A percentile compares a stretch with the other conserved stretches of the same genome.
These are phyloP conservation scores for Silvanus unidentatus DNA, from an alignment of 2,888 invertebrate genomes.

Conservation along the genomic window DNA sequence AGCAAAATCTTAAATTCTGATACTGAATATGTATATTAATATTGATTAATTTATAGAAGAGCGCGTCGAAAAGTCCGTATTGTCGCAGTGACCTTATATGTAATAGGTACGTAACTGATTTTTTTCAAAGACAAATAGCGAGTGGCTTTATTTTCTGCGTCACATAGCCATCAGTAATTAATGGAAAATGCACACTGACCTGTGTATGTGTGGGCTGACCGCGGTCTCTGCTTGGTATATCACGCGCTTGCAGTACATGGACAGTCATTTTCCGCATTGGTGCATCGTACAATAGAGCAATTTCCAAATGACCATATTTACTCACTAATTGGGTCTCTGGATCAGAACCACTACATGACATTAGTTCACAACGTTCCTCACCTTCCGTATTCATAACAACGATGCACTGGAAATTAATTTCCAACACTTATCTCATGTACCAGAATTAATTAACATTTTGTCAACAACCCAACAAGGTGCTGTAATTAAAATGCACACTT, in stretches of 20 bases:
- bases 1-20: neutral
- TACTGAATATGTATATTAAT: too few species aligned
- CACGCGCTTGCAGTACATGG: slow-evolving; percentile 81
- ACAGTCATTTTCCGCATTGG: slow-evolving; percentile 89
- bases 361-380: slow-evolving; percentile 35
- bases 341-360: slow-evolving; percentile 37
- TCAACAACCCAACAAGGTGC: too few species aligned
- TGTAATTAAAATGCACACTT: slow-evolving; percentile 38
- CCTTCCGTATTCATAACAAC: slow-evolving; percentile 47
- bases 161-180: neutral
- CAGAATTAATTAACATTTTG: neutral
- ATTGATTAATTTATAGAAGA: too few species aligned
- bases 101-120: too few species aligned
- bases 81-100: too few species aligned
- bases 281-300: slow-evolving; percentile 84
- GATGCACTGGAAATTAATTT: slow-evolving; percentile 46
- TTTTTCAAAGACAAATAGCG: too few species aligned
- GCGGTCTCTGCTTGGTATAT: slow-evolving; percentile 66
- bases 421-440: neutral
- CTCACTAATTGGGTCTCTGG: slow-evolving; percentile 50
- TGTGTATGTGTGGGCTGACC: slow-evolving; percentile 65
- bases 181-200: slow-evolving; percentile 40
- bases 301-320: slow-evolving; percentile 75
- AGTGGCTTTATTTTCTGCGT: too few species aligned
- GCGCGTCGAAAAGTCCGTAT: too few species aligned